Evolutionary conservation across 2,113 vertebrate species (phyloP), one percentile per base, ranked within the genome.

Genomic region (Prionailurus viverrinus): DNA sequence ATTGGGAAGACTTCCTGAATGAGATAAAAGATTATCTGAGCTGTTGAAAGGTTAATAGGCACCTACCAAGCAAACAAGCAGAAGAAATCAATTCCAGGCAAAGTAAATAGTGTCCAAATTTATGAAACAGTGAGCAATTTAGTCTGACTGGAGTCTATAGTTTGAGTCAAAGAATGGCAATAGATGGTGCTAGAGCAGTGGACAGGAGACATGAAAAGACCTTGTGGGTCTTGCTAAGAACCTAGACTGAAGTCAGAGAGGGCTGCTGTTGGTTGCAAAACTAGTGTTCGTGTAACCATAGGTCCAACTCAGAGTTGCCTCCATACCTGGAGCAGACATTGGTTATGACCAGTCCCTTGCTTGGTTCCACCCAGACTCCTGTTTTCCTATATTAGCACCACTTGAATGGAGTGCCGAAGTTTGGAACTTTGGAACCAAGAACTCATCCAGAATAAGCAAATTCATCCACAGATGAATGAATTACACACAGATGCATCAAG

Each of bases 371-470:
- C 4, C 21, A 74, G 12, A 53, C 4, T 90, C 63, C 7, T 2
- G 0, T 69, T 94, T 91, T 68, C 23, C n/a, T 48, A 11, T 14
- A 61, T 63, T 31, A 76, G 65, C 7, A 61, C 5, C 48, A 71
- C 65, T 89, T 61, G 63, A 92, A 83, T 76, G 41, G n/a, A 63
- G 27, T 68, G 9, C 31, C 85, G 91, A 65, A 39, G 3, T 16
- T 65, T 93, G 65, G 63, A 86, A 29, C 14, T 45, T 41, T 82
- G 18, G 61, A 91, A 95, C 76, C 9, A 87, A 27, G 16, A 73
- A 90, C 78, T 96, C n/a, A 80, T 25, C 23, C 33, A 90, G 63
- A 71, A 65, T 58, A 78, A 89, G 11, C 63, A n/a, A 79, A 87
- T 45, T 45, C 45, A 45, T 45, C 45, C 45, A 45, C 45, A 45